These are phyloP conservation scores for Vultur gryphus DNA, from an alignment of 2,797 vertebrate species.

Conservation along the genomic window DNA sequence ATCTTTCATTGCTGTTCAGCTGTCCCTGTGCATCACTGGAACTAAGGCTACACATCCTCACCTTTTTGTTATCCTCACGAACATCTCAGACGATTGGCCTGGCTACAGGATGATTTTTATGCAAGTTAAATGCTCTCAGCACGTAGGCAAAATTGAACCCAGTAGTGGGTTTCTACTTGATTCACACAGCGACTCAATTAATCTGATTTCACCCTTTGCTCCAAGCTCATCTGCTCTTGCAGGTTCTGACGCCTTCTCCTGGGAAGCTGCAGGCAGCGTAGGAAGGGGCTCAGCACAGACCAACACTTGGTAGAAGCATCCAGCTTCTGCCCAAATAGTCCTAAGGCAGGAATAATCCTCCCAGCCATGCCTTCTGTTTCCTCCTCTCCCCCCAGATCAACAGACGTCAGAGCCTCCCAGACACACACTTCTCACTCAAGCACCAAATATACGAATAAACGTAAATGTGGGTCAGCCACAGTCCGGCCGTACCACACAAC, in stretches of 20 bases:
- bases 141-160: fast-evolving
- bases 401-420: neutral
- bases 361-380: neutral
- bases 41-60: neutral
- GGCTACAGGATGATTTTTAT: neutral
- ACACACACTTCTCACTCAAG: neutral
- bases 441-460: neutral
- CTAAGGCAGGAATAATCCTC: neutral
- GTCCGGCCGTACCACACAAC: neutral
- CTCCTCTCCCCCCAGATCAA: neutral
- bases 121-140: neutral
- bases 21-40: neutral
- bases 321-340: neutral
- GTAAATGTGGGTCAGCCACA: neutral
- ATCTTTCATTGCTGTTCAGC: neutral
- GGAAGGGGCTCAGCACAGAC: neutral
- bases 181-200: neutral
- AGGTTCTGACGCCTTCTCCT: neutral
- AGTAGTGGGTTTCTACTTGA: fast-evolving
- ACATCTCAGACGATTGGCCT: fast-evolving
- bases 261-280: neutral
- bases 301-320: neutral
- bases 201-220: neutral
- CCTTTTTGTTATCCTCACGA: neutral
- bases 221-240: neutral